A percentile compares a stretch with the other conserved stretches of the same genome.
Evolutionary conservation across 2,888 invertebrate species (phyloP).

Genomic region (Eupithecia centaureata): DNA sequence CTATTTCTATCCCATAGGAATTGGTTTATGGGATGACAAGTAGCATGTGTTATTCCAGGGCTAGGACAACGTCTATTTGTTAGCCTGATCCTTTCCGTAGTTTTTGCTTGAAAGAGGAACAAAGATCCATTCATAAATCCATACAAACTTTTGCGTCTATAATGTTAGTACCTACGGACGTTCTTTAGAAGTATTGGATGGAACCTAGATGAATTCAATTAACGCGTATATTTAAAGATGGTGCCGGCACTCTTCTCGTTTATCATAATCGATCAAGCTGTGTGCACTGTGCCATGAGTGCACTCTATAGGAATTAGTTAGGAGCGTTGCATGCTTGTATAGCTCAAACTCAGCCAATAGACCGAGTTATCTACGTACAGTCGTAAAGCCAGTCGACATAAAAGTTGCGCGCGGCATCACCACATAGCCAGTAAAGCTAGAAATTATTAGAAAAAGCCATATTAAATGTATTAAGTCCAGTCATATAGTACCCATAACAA

Average conservation of each 20-base stretch:
- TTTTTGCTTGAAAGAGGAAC: too few species aligned
- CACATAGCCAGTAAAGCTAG: not conserved
- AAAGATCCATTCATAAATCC: too few species aligned
- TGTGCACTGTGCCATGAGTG: slow-evolving; percentile 35
- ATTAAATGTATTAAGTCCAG: too few species aligned
- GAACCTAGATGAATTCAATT: slow-evolving; percentile 7
- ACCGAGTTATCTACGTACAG: not conserved
- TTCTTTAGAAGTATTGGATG: not conserved
- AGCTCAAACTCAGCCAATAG: slow-evolving; percentile 10
- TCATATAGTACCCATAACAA: too few species aligned
- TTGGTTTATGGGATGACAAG: too few species aligned
- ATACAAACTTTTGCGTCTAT: too few species aligned
- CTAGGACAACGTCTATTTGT: too few species aligned
- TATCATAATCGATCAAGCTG: slow-evolving; percentile 38
- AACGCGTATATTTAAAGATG: slow-evolving; percentile 16
- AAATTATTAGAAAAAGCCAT: not conserved
- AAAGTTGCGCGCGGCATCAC: not conserved
- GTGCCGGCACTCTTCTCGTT: slow-evolving; percentile 19
- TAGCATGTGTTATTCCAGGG: too few species aligned
- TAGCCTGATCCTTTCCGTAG: too few species aligned
- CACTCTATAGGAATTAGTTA: slow-evolving; percentile 32
- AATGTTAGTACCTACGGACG: too few species aligned
- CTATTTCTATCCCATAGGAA: too few species aligned
- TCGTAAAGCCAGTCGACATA: not conserved
- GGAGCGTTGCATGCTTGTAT: slow-evolving; percentile 23